phyloP scores from a whole-genome alignment of 2,113 vertebrate genomes.

The Uropsilus gracilis region DNA sequence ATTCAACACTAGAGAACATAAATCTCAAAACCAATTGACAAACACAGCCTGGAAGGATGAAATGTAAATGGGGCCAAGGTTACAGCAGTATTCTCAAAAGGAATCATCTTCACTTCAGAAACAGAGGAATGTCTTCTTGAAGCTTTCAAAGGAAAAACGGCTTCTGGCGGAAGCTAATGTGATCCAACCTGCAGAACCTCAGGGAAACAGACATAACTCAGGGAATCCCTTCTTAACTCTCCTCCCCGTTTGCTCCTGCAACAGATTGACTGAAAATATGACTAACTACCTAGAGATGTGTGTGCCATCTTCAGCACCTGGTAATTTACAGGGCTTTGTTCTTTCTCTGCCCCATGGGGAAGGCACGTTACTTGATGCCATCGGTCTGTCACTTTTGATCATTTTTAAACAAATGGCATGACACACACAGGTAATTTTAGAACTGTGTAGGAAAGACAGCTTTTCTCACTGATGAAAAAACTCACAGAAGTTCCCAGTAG shows the following conservation, averaged over 20 bases:
- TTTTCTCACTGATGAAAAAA: background rate
- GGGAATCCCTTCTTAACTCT: background rate
- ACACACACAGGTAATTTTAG: background rate
- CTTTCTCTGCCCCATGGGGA: background rate
- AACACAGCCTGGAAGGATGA: background rate
- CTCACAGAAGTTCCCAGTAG: background rate
- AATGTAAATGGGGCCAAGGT: background rate
- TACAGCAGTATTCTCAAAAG: background rate
- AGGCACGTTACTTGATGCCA: background rate
- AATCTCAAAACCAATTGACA: background rate
- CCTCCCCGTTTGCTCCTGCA: background rate
- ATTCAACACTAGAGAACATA: background rate
- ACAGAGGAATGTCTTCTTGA: background rate
- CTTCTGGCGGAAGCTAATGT: background rate
- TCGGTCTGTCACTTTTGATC: slow-evolving; percentile 17
- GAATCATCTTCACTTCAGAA: background rate
- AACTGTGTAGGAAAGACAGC: background rate
- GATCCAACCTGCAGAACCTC: background rate
- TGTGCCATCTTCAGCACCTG: background rate
- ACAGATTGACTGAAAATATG: background rate
- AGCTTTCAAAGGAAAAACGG: slow-evolving; percentile 1
- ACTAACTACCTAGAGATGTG: background rate
- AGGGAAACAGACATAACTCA: background rate
- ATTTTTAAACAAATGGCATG: slow-evolving; percentile 47
- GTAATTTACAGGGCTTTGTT: background rate